Conservation (phyloP, 1,140 invertebrate species). For the Phymastichus coffea region DNA sequence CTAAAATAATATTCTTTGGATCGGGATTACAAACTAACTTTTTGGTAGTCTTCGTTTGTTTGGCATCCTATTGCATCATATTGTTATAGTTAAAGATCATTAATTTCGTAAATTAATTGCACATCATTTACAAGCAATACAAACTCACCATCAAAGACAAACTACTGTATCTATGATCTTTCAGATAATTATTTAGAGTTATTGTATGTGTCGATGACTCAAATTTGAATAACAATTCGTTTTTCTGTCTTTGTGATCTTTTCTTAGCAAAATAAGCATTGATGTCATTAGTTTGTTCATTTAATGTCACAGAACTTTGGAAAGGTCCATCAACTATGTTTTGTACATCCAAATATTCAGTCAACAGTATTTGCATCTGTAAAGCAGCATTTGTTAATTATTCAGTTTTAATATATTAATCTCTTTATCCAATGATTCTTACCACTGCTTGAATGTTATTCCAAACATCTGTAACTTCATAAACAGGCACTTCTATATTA, state of each 20-base stretch:
- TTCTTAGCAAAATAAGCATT: conserved; percentile 68
- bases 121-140: too few species aligned
- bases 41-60: conserved; percentile 49
- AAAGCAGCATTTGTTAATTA: too few species aligned
- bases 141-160: conserved; percentile 37
- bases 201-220: conserved; percentile 77
- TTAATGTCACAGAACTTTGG: conserved; percentile 58
- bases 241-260: conserved; percentile 65
- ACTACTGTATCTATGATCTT: conserved; percentile 57
- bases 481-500: conserved; percentile 61
- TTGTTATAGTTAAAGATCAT: too few species aligned
- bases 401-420: too few species aligned
- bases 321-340: conserved; percentile 64
- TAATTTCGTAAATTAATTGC: conserved; percentile 36
- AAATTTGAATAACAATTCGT: conserved; percentile 72
- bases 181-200: conserved; percentile 66
- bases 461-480: conserved; percentile 85
- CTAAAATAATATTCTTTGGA: conserved; percentile 73
- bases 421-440: too few species aligned
- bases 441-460: conserved; percentile 84
- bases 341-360: conserved; percentile 82
- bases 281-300: conserved; percentile 64
- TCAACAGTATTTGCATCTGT: conserved; percentile 75
- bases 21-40: conserved; percentile 70
- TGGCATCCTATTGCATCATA: conserved; percentile 39